Evolutionary conservation across 1,140 invertebrate species (phyloP).

Genomic region (Mizuhopecten yessoensis): DNA sequence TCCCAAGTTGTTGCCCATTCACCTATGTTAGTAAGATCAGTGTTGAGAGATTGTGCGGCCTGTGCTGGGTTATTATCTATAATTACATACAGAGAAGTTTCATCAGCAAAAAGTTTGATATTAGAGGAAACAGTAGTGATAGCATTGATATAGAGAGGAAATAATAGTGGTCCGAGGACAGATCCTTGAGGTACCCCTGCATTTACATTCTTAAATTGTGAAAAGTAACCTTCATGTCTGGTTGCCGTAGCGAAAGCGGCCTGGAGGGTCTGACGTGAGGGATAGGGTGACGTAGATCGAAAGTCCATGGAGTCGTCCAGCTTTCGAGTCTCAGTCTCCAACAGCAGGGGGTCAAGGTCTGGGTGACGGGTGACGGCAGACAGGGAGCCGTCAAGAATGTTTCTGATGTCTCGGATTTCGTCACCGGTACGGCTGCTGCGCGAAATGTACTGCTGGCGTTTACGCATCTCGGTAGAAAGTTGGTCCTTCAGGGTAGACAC

Average conservation of each 20-base stretch:
- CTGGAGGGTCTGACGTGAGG: constrained; percentile 26
- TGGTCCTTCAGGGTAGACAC: constrained; percentile 88
- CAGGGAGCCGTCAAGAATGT: constrained; percentile 90
- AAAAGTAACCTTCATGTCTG: no score
- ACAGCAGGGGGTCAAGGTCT: constrained; percentile 85
- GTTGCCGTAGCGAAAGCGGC: constrained; percentile 43
- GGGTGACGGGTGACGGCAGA: constrained; percentile 92
- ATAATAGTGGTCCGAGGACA: no score
- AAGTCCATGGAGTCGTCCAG: constrained; percentile 85
- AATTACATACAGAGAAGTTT: no score
- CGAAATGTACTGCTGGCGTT: constrained; percentile 92
- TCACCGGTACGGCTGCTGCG: constrained; percentile 91
- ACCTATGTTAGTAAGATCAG: no score
- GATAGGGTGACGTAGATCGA: constrained; percentile 54
- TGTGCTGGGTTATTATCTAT: no score
- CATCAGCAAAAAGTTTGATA: no score
- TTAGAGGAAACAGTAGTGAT: no score
- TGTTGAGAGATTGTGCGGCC: no score
- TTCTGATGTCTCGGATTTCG: constrained; percentile 92
- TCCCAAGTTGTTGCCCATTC: no score
- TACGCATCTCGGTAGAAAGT: constrained; percentile 92
- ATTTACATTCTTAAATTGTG: no score
- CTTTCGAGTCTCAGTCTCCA: constrained; percentile 94
- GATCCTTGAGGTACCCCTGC: no score
- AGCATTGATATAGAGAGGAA: no score